These are phyloP conservation scores for Philotrypesis tridentata DNA, from an alignment of 1,140 invertebrate species.

Conservation along the genomic window DNA sequence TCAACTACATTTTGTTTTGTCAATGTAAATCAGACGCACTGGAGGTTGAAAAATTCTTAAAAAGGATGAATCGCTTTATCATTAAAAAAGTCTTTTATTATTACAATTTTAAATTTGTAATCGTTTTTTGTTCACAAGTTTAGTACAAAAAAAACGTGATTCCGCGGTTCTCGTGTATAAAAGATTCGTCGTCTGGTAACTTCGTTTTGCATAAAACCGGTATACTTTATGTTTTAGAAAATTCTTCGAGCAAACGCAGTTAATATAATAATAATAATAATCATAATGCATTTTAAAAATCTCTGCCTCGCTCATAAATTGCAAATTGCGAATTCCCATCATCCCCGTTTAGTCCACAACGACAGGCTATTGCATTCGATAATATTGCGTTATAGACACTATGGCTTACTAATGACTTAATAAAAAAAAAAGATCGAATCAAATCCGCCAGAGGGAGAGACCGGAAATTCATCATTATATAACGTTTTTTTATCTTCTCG, in stretches of 20 bases:
- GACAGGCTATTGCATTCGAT: slow-evolving; percentile 65
- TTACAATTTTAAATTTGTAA: slow-evolving; percentile 40
- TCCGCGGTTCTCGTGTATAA: slow-evolving; percentile 25
- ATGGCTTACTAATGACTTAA: slow-evolving; percentile 62
- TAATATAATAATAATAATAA: slow-evolving; percentile 18
- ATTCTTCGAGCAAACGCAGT: slow-evolving; percentile 15
- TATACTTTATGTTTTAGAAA: slow-evolving; percentile 27
- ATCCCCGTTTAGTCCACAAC: slow-evolving; percentile 38
- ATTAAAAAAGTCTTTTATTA: slow-evolving; percentile 30
- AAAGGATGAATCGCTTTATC: slow-evolving; percentile 27
- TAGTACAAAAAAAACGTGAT: slow-evolving; percentile 41
- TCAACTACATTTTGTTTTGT: slow-evolving; percentile 5
- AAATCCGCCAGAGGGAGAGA: slow-evolving; percentile 45
- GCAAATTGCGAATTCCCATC: slow-evolving; percentile 41
- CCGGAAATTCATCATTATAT: slow-evolving; percentile 39
- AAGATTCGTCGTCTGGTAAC: slow-evolving; percentile 47
- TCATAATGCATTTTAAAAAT: slow-evolving; percentile 41
- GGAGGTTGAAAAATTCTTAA: slow-evolving; percentile 36
- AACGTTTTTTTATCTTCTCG: slow-evolving; percentile 27
- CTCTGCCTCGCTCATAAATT: slow-evolving; percentile 32
- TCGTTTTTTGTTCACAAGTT: slow-evolving; percentile 29
- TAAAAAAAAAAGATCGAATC: slow-evolving; percentile 40
- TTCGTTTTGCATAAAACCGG: slow-evolving; percentile 30
- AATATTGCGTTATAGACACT: slow-evolving; percentile 63
- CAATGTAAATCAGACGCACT: slow-evolving; percentile 39